These are phyloP conservation scores for Parapristionchus giblindavisi DNA, from an alignment of 2,888 invertebrate genomes.

Conservation along the genomic window DNA sequence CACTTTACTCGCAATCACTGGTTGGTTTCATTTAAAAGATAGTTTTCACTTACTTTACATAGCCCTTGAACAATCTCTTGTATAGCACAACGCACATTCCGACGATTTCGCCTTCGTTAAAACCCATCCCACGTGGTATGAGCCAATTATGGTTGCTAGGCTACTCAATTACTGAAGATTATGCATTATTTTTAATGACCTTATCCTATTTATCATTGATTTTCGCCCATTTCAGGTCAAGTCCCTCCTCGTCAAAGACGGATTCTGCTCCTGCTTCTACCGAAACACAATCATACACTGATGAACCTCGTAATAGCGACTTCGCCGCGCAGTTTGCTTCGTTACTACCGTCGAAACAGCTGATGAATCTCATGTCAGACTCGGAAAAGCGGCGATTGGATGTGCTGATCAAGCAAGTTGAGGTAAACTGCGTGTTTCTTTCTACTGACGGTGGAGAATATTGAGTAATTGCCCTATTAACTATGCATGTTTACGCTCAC, in stretches of 20 bases:
- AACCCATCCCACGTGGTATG: no score
- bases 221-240: no score
- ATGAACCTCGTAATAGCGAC: neutral
- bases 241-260: no score
- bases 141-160: neutral
- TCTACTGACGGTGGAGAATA: neutral
- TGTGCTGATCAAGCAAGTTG: slow-evolving; percentile 19
- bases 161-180: no score
- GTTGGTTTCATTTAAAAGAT: neutral
- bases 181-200: no score
- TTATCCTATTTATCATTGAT: no score
- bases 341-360: neutral
- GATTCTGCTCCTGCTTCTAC: no score
- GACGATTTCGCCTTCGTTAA: no score
- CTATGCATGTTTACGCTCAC: no score
- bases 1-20: slow-evolving; percentile 22
- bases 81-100: neutral
- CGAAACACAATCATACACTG: neutral
- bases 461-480: no score
- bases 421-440: neutral
- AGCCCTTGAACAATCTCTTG: neutral
- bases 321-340: neutral
- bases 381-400: slow-evolving; percentile 5
- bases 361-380: neutral
- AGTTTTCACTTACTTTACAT: neutral